These are phyloP conservation scores for Natator depressus DNA, from an alignment of 2,113 vertebrate species.

Conservation along the genomic window DNA sequence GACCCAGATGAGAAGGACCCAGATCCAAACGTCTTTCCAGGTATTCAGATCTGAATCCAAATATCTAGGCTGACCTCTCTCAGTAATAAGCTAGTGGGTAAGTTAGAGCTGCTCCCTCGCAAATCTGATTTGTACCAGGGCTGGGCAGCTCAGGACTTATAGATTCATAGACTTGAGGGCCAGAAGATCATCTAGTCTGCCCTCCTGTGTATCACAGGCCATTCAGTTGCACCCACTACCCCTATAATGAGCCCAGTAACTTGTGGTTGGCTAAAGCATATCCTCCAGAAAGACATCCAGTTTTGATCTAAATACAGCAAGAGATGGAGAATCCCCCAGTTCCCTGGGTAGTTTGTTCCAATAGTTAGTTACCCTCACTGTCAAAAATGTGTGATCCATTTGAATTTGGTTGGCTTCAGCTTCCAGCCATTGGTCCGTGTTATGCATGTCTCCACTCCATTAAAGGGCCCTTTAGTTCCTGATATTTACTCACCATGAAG, in stretches of 20 bases:
- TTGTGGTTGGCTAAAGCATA: not conserved
- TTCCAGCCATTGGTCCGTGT: not conserved
- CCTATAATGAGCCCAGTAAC: not conserved
- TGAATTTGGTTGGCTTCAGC: not conserved
- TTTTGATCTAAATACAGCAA: not conserved
- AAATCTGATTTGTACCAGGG: not conserved
- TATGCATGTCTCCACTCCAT: not conserved
- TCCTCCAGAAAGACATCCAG: not conserved
- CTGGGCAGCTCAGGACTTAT: not conserved
- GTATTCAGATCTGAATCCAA: not conserved
- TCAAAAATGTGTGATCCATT: not conserved
- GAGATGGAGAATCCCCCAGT: not conserved
- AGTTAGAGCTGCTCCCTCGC: not conserved
- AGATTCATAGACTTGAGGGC: not conserved
- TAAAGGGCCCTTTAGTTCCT: not conserved
- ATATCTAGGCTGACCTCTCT: accelerated
- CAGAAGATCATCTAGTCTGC: not conserved
- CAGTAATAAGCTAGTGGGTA: not conserved
- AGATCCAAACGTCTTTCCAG: not conserved
- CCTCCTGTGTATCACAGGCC: accelerated
- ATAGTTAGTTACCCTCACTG: not conserved
- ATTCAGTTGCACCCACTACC: not conserved
- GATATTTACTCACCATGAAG: not conserved
- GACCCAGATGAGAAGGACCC: not conserved
- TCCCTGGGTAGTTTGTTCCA: not conserved